Evolutionary conservation across 2,113 vertebrate genomes (phyloP).

Genomic region (Pituophis catenifer): DNA sequence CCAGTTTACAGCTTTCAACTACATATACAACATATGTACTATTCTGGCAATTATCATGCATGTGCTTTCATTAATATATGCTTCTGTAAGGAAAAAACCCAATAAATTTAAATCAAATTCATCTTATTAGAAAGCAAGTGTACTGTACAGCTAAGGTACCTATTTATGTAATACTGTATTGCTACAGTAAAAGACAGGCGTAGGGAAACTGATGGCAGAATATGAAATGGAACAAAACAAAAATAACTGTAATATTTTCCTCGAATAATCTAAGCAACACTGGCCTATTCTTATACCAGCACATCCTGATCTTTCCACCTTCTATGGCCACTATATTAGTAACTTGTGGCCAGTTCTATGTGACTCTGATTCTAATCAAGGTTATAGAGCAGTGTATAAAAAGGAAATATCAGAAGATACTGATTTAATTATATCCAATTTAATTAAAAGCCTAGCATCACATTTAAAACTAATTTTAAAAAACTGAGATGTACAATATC

Average conservation of each 20-base stretch:
- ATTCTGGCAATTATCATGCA: neutral
- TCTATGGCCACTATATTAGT: neutral
- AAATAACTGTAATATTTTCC: neutral
- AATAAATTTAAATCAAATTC: neutral
- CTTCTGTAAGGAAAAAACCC: slow-evolving; percentile 10
- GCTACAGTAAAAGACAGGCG: slow-evolving; percentile 31
- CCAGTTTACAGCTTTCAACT: neutral
- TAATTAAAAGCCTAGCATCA: slow-evolving; percentile 25
- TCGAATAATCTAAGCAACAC: neutral
- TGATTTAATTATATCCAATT: slow-evolving; percentile 31
- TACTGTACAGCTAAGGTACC: slow-evolving; percentile 22
- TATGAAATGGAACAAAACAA: neutral
- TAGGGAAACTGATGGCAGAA: neutral
- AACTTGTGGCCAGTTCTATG: neutral
- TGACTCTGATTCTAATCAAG: slow-evolving; percentile 12
- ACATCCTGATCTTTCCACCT: slow-evolving; percentile 17
- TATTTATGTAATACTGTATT: slow-evolving; percentile 52
- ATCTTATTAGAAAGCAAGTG: neutral
- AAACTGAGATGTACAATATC: neutral
- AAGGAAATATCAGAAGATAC: slow-evolving; percentile 7
- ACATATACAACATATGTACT: neutral
- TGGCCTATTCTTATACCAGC: neutral
- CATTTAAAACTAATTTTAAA: neutral
- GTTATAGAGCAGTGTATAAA: slow-evolving; percentile 18
- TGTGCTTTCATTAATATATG: accelerated